A percentile compares a stretch with the other conserved stretches of the same genome.
Evolutionary conservation across 2,797 vertebrate species (phyloP).

Genomic region (Lepus townsendii): DNA sequence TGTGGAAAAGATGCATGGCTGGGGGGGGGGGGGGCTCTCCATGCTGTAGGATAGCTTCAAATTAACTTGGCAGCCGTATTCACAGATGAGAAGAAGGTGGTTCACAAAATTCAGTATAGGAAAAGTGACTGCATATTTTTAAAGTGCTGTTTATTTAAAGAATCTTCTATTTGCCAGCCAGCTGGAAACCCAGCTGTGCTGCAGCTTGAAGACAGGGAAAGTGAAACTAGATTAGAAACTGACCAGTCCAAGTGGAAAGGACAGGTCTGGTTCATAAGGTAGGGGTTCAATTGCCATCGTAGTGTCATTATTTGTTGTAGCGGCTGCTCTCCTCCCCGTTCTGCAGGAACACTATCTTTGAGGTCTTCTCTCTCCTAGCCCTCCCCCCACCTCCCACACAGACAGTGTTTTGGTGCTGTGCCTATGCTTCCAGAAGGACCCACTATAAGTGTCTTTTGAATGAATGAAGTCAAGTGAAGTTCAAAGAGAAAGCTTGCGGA

Average conservation of each 20-base stretch:
- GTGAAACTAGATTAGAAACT: slow-evolving; percentile 80
- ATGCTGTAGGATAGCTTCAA: slow-evolving; percentile 55
- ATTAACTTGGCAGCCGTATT: slow-evolving; percentile 58
- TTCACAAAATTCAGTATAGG: slow-evolving; percentile 73
- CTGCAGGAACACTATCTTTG: slow-evolving; percentile 38
- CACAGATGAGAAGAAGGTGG: slow-evolving; percentile 68
- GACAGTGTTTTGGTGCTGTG: neutral
- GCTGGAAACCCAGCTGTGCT: slow-evolving; percentile 85
- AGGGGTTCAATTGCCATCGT: slow-evolving; percentile 11
- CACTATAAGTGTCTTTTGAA: slow-evolving; percentile 62
- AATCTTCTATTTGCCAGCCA: slow-evolving; percentile 79
- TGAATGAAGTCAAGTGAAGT: slow-evolving; percentile 72
- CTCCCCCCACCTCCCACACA: neutral
- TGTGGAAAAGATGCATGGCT: slow-evolving; percentile 32
- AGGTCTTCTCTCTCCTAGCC: slow-evolving; percentile 51
- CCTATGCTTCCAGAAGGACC: slow-evolving; percentile 33
- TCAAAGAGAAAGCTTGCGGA: slow-evolving; percentile 65
- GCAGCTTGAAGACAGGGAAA: slow-evolving; percentile 77
- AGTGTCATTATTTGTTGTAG: slow-evolving; percentile 54
- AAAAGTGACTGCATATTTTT: slow-evolving; percentile 79
- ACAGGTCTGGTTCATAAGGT: slow-evolving; percentile 23
- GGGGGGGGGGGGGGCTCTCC: neutral
- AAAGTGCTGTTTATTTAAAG: slow-evolving; percentile 83
- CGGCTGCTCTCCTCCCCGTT: slow-evolving; percentile 63
- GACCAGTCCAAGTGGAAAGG: slow-evolving; percentile 64